Conservation (phyloP, 2,797 vertebrate genomes). For the Microctenopoma steveboyesi region DNA sequence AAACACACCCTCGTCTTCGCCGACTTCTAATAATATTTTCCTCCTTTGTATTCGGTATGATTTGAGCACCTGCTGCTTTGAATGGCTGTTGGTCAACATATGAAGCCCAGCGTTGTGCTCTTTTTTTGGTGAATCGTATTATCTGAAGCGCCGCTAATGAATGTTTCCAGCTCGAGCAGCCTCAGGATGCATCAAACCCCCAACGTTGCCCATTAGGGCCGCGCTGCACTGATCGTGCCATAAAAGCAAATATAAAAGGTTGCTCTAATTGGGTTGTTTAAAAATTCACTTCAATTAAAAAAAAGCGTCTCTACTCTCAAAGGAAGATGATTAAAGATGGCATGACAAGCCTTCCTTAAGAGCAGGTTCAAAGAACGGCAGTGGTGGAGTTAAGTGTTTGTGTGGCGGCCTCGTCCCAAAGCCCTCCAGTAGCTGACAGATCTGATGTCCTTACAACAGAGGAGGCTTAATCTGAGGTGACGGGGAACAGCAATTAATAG, state of each 20-base stretch:
- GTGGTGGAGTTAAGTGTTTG: conserved; percentile 12
- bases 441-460: conserved; percentile 49
- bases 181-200: conserved; percentile 39
- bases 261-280: conserved; percentile 58
- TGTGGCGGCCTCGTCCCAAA: conserved; percentile 38
- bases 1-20: too few species aligned
- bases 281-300: conserved; percentile 37
- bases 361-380: conserved; percentile 45
- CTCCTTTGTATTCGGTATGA: too few species aligned
- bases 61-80: too few species aligned
- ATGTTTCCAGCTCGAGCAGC: conserved; percentile 45
- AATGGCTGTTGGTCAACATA: neutral
- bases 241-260: conserved; percentile 47
- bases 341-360: conserved; percentile 47
- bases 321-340: conserved; percentile 64
- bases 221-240: conserved; percentile 44
- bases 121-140: conserved; percentile 24
- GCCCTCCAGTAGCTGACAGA: conserved; percentile 65
- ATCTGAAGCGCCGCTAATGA: conserved; percentile 47
- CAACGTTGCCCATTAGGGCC: conserved; percentile 44
- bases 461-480: conserved; percentile 56
- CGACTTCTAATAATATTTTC: too few species aligned
- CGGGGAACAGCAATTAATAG: conserved; percentile 67
- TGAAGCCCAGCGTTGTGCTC: neutral
- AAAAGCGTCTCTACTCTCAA: conserved; percentile 19